A percentile compares a stretch with the other conserved stretches of the same genome.
Evolutionary conservation across 2,888 invertebrate genomes (phyloP).

Genomic region (Scaptomyza reducta): DNA sequence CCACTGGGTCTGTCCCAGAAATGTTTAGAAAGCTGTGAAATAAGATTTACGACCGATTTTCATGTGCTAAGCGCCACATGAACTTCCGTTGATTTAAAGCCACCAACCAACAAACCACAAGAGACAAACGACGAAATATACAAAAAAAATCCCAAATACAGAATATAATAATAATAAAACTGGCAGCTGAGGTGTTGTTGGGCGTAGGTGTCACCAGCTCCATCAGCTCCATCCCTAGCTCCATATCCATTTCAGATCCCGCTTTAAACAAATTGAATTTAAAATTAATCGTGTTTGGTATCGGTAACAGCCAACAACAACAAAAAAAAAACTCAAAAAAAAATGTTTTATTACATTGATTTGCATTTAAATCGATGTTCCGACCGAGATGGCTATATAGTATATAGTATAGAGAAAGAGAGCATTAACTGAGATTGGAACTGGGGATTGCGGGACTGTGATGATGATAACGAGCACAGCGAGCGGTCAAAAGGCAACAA

Average conservation of each 20-base stretch:
- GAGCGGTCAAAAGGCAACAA: constrained; percentile 62
- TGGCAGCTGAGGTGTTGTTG: constrained; percentile 36
- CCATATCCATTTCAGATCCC: constrained; percentile 15
- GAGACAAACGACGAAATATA: not conserved
- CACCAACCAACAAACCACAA: constrained; percentile 11
- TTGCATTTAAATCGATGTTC: constrained; percentile 82
- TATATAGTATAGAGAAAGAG: constrained; percentile 1
- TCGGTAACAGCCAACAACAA: constrained; percentile 33
- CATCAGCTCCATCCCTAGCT: constrained; percentile 2
- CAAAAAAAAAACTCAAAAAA: constrained; percentile 15
- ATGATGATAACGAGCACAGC: constrained; percentile 70
- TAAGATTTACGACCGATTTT: constrained; percentile 63
- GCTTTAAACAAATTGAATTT: constrained; percentile 60
- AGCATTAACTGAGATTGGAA: not conserved
- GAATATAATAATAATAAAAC: constrained; percentile 12
- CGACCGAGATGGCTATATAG: constrained; percentile 44
- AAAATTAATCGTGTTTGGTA: constrained; percentile 66
- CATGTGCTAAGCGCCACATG: constrained; percentile 73
- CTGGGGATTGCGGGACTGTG: constrained; percentile 31
- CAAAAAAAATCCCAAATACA: not conserved
- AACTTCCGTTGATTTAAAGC: constrained; percentile 70
- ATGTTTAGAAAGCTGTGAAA: constrained; percentile 59
- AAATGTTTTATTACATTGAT: constrained; percentile 82
- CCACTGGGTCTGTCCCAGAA: not conserved
- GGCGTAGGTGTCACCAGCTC: constrained; percentile 67